Conservation (phyloP, 2,113 vertebrate genomes). For the Sturnira hondurensis region DNA sequence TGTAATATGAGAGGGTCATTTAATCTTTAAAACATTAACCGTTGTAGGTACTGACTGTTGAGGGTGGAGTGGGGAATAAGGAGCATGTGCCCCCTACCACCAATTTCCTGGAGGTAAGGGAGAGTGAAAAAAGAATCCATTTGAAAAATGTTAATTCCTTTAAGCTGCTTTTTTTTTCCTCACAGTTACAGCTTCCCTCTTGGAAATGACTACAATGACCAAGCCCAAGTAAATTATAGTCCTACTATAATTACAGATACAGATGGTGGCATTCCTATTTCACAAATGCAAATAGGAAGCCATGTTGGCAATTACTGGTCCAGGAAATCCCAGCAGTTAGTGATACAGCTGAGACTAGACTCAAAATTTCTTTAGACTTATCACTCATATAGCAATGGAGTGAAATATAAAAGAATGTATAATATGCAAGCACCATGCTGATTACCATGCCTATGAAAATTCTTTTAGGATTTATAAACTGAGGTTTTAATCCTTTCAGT, state of each 20-base stretch:
- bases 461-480: conserved; percentile 16
- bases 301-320: background rate
- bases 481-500: background rate
- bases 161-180: background rate
- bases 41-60: background rate
- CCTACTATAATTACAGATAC: background rate
- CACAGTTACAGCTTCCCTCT: background rate
- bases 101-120: background rate
- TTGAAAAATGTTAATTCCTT: background rate
- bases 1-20: background rate
- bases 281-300: background rate
- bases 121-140: background rate
- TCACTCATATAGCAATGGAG: background rate
- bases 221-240: background rate
- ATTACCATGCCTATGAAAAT: background rate
- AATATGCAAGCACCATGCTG: background rate
- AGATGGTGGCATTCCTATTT: background rate
- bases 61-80: background rate
- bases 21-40: background rate
- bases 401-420: conserved; percentile 24
- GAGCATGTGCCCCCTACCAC: background rate
- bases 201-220: background rate
- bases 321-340: background rate
- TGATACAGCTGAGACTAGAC: background rate
- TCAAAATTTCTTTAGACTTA: background rate